These are phyloP conservation scores for Hydractinia echinata DNA, from an alignment of 30 jellyfish, hydroid and myxozoan species.

Conservation along the genomic window DNA sequence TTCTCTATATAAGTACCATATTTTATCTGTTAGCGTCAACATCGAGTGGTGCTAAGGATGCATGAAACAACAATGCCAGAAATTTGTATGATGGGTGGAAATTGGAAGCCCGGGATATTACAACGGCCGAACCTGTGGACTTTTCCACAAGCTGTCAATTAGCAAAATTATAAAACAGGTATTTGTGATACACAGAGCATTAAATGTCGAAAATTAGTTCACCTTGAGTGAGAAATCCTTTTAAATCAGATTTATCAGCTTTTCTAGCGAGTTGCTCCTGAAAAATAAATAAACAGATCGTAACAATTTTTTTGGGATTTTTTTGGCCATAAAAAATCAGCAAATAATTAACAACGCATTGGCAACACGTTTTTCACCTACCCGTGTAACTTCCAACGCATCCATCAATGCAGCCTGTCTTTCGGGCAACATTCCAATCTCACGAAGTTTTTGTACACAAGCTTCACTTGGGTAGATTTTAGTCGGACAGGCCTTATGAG, in stretches of 20 bases:
- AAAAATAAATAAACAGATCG: not conserved
- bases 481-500: too few relatives aligned
- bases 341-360: not conserved
- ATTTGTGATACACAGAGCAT: not conserved
- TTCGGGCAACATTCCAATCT: conserved; percentile 24
- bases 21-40: too few relatives aligned
- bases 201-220: not conserved
- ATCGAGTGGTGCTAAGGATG: too few relatives aligned
- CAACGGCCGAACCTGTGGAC: too few relatives aligned
- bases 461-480: conserved; percentile 19
- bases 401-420: conserved; percentile 35
- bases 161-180: not conserved
- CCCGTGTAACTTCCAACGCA: conserved; percentile 26
- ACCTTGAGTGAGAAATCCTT: conserved; percentile 27
- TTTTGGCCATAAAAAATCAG: not conserved
- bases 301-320: not conserved
- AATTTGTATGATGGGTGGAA: too few relatives aligned
- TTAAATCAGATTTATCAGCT: conserved; percentile 18
- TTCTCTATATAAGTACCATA: not conserved
- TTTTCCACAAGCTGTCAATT: not conserved
- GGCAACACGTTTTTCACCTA: not conserved
- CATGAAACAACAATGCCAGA: too few relatives aligned
- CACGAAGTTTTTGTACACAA: conserved; percentile 17
- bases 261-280: conserved; percentile 20
- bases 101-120: too few relatives aligned